A percentile compares a stretch with the other conserved stretches of the same genome.
Evolutionary conservation across 2,113 vertebrate genomes (phyloP).

Genomic region (Ceyx melanurus): DNA sequence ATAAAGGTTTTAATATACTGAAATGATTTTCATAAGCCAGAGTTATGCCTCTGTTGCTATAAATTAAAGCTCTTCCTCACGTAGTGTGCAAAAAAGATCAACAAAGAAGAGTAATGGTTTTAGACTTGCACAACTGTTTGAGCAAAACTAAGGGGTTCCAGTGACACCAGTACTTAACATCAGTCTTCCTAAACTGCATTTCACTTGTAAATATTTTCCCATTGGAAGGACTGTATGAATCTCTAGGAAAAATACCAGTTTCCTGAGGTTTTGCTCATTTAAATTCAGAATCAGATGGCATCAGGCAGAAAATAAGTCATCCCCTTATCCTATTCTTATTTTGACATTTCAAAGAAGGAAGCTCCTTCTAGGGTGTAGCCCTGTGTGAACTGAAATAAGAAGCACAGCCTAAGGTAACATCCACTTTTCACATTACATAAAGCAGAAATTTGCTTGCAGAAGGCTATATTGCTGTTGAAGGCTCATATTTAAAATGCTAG

Average conservation of each 20-base stretch:
- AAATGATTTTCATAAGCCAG: not conserved
- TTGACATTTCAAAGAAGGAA: constrained; percentile 54
- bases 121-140: not conserved
- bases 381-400: not conserved
- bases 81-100: not conserved
- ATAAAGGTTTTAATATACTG: not conserved
- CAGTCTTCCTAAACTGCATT: constrained; percentile 2
- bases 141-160: not conserved
- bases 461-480: constrained; percentile 10
- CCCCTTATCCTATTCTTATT: not conserved
- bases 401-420: constrained; percentile 3
- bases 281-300: constrained; percentile 39
- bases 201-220: constrained; percentile 49
- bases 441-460: not conserved
- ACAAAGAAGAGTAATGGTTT: not conserved
- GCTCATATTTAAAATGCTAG: not conserved
- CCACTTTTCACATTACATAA: constrained; percentile 26
- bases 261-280: constrained; percentile 55
- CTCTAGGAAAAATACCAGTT: constrained; percentile 47
- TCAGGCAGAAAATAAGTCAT: constrained; percentile 55
- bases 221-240: not conserved
- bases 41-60: not conserved
- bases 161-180: constrained; percentile 9
- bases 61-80: not conserved
- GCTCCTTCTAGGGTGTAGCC: constrained; percentile 23